A percentile compares a stretch with the other conserved stretches of the same genome.
Conservation (phyloP, 2,113 vertebrate species). For the Ceyx cyanopectus region DNA sequence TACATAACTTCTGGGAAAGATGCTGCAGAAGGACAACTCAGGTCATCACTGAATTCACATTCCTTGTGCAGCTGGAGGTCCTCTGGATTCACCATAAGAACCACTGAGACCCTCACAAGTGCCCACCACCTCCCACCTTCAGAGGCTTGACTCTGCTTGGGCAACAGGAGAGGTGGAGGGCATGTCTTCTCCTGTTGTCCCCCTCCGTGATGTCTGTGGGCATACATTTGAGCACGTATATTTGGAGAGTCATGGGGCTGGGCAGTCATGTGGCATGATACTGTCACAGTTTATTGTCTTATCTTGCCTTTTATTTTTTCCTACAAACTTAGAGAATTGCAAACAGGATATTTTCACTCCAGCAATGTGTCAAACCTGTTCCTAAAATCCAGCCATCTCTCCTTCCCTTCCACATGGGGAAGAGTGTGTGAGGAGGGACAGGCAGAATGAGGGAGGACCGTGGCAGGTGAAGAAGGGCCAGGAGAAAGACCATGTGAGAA, state of each 20-base stretch:
- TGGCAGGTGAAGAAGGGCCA: rapidly evolving
- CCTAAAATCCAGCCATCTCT: neutral
- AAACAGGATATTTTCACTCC: neutral
- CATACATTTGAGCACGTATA: rapidly evolving
- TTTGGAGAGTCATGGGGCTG: neutral
- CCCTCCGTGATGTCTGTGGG: rapidly evolving
- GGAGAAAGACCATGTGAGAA: neutral
- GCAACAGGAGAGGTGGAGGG: neutral
- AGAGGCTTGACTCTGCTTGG: rapidly evolving
- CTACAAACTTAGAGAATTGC: neutral
- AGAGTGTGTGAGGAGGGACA: neutral
- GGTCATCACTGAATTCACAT: neutral
- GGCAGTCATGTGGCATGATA: neutral
- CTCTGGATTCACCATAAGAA: neutral
- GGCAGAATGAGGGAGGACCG: neutral
- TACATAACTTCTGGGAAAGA: neutral
- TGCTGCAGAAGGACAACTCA: neutral
- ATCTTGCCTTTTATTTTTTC: neutral
- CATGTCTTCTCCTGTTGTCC: neutral
- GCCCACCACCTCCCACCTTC: neutral
- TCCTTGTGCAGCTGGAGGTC: neutral
- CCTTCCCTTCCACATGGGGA: neutral
- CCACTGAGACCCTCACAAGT: rapidly evolving
- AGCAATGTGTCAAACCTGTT: neutral
- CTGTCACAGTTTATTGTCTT: neutral